Base-by-base conservation (phyloP, 1,140 invertebrate genomes). In the Drosophila obscura region DNA sequence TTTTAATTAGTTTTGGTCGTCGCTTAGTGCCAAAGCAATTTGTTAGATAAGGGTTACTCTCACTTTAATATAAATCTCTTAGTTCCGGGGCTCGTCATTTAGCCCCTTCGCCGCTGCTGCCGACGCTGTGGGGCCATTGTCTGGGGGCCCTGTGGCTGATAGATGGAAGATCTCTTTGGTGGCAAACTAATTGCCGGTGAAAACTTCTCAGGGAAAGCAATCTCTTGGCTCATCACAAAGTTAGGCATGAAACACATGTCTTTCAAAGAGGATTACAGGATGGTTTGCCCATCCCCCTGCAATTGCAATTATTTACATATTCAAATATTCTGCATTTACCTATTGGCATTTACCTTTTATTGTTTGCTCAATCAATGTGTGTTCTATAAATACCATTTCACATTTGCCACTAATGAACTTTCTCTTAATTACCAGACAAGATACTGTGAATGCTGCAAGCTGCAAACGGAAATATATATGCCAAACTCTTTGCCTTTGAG, bases 1-100 rank as follows among this genome's bases (percentile, higher is more conserved):
- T 75, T 75, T 75, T 75, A 75, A 75, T 75, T 75, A 75, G 72
- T 75, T 74, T 75, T 52, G 53, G 62, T 66, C 69, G 58, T 73
- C 65, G 67, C 62, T 74, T 65, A 74, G 72, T 59, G 72, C 43
- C 46, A 75, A 65, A 58, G 53, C 61, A 75, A 75, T 75, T 75
- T 75, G 72, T 75, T 75, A 59, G 72, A 59, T 53, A 49, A 31
- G 44, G 50, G 64, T 64, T 53, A 51, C 22, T 43, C 48, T 73
- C 41, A 16, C 46, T 57, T 73, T 64, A 74, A 73, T 74, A 58
- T 56, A 53, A 63, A 63, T 51, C 41, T 46, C 35, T 57, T 57
- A 15, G n/a, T 45, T 15, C 35, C 31, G 26, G 26, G 22, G 6
- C 57, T 19, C n/a, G n/a, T 26, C 60, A 6, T 46, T 65, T 24